Conservation (phyloP, 2,797 vertebrate species). For the Acanthornis magna region DNA sequence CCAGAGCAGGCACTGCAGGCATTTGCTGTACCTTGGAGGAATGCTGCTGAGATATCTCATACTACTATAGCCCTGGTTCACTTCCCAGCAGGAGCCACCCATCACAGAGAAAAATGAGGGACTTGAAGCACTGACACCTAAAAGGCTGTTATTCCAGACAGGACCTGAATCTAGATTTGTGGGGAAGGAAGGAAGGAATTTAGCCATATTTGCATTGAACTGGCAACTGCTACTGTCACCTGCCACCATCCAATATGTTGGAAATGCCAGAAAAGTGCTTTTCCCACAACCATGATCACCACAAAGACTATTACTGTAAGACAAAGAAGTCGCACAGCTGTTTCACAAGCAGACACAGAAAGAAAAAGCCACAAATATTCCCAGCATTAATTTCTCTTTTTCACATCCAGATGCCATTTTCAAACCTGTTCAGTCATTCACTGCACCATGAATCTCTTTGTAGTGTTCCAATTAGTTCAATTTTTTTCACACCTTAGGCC, state of each 20-base stretch:
- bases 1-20: not conserved
- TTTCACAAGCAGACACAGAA: not conserved
- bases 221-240: not conserved
- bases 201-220: not conserved
- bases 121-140: not conserved
- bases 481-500: not conserved
- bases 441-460: not conserved
- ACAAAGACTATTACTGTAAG: not conserved
- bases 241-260: not conserved
- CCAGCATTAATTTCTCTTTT: not conserved
- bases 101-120: not conserved
- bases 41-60: not conserved
- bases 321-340: not conserved
- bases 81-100: not conserved
- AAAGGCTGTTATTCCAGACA: not conserved
- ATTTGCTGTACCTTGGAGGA: not conserved
- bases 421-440: not conserved
- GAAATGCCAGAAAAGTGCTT: not conserved
- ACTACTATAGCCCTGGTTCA: not conserved
- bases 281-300: not conserved
- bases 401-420: not conserved
- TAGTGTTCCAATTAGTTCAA: not conserved
- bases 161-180: not conserved
- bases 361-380: not conserved
- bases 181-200: not conserved